Evolutionary conservation across 37 sponge, comb jelly and placozoan genomes (phyloP).

Genomic region (Tethya wilhelma): DNA sequence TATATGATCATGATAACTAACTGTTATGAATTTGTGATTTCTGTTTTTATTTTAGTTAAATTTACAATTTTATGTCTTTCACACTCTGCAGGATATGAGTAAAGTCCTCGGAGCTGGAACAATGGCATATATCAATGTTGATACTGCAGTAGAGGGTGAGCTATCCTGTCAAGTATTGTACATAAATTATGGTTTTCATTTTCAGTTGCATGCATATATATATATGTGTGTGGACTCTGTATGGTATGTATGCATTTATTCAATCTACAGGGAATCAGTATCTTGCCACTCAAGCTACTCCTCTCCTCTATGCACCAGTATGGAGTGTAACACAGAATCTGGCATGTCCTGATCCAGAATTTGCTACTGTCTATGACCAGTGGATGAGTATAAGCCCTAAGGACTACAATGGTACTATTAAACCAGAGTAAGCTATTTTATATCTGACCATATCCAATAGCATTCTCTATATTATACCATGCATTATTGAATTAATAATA

Average conservation of each 20-base stretch:
- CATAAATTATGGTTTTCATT: no score
- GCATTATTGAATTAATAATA: no score
- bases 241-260: neutral
- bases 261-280: neutral
- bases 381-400: constrained; percentile 47
- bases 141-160: constrained; percentile 67
- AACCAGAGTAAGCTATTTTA: no score
- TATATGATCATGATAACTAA: no score
- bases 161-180: no score
- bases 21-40: no score
- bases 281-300: neutral
- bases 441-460: no score
- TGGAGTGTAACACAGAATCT: constrained; percentile 16
- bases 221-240: no score
- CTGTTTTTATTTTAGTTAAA: no score
- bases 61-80: no score
- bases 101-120: constrained; percentile 55
- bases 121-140: constrained; percentile 85
- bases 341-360: constrained; percentile 53
- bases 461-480: no score
- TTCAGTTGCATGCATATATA: no score
- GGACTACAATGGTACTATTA: constrained; percentile 13
- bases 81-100: constrained; percentile 39
- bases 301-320: constrained; percentile 1
- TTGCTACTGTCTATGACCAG: constrained; percentile 69